Conservation (phyloP, 1,140 invertebrate genomes). For the Heliconius hewitsoni region DNA sequence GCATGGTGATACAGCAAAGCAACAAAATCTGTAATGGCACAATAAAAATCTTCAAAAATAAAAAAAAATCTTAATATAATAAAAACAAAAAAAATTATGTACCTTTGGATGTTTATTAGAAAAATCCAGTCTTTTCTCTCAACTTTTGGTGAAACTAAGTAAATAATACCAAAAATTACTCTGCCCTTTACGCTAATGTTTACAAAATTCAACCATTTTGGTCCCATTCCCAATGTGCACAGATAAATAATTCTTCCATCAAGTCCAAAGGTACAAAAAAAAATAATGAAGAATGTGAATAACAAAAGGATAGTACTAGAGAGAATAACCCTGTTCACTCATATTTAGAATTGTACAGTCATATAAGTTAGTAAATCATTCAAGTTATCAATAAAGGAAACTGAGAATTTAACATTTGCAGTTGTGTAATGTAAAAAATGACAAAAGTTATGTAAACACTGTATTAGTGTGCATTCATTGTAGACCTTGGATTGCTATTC, state of each 20-base stretch:
- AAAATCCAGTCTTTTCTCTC: constrained; percentile 45
- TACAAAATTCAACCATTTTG: constrained; percentile 49
- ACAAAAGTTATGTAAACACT: constrained; percentile 1
- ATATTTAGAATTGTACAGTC: constrained; percentile 40
- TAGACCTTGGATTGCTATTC: constrained; percentile 5
- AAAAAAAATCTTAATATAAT: constrained; percentile 36
- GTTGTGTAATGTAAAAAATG: constrained; percentile 9
- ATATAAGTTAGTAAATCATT: constrained; percentile 15
- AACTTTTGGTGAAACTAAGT: constrained; percentile 35
- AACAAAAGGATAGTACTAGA: constrained; percentile 34
- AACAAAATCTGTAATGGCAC: constrained; percentile 35
- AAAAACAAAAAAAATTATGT: constrained; percentile 27
- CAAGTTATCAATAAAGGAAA: constrained; percentile 13
- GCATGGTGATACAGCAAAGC: constrained; percentile 24
- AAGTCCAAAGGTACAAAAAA: constrained; percentile 52
- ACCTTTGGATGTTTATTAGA: constrained; percentile 41
- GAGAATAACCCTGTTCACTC: constrained; percentile 38
- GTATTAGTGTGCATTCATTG: background rate
- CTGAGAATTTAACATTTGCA: constrained; percentile 1
- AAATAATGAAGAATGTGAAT: constrained; percentile 22
- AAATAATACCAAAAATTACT: constrained; percentile 40
- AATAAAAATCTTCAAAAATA: constrained; percentile 37
- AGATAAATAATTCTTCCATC: constrained; percentile 31
- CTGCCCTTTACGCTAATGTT: constrained; percentile 33
- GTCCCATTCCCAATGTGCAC: constrained; percentile 53